Percentiles rank a stretch among this genome's conserved stretches.
Conservation (phyloP, 1,140 invertebrate species). For the Drosophila arizonae region DNA sequence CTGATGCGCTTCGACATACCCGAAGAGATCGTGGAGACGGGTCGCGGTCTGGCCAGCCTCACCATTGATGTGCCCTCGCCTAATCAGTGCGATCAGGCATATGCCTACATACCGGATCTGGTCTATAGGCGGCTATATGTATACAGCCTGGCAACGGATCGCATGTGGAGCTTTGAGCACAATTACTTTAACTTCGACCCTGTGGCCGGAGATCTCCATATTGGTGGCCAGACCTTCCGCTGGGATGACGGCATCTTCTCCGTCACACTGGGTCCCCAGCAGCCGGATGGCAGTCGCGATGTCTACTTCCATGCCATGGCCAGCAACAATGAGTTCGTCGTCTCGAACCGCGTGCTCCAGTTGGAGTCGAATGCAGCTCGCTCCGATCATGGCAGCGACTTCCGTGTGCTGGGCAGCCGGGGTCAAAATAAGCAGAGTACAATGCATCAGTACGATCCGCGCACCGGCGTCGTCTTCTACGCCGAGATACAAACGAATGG, state of each 20-base stretch:
- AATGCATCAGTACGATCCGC: constrained; percentile 85
- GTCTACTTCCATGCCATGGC: constrained; percentile 89
- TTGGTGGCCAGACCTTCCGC: constrained; percentile 87
- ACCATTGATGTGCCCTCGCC: constrained; percentile 86
- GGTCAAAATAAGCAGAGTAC: constrained; percentile 86
- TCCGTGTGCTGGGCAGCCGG: constrained; percentile 85
- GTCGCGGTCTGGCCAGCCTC: constrained; percentile 86
- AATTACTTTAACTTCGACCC: constrained; percentile 90
- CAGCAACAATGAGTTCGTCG: constrained; percentile 86
- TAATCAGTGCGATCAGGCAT: constrained; percentile 86
- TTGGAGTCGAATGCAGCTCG: constrained; percentile 85
- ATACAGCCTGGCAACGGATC: constrained; percentile 84
- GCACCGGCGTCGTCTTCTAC: constrained; percentile 86
- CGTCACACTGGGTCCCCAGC: constrained; percentile 85
- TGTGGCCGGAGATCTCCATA: constrained; percentile 86
- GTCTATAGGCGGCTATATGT: constrained; percentile 87
- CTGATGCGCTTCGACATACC: constrained; percentile 74
- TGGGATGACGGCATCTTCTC: constrained; percentile 90
- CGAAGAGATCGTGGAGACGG: constrained; percentile 66
- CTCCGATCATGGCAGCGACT: constrained; percentile 85
- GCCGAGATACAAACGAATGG: constrained; percentile 87
- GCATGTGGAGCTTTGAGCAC: constrained; percentile 88
- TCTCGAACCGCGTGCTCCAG: constrained; percentile 86
- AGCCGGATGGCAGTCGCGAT: constrained; percentile 84
- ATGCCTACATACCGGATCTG: constrained; percentile 89